Base-by-base conservation (phyloP, 2,888 invertebrate genomes). In the Nebria brevicollis region DNA sequence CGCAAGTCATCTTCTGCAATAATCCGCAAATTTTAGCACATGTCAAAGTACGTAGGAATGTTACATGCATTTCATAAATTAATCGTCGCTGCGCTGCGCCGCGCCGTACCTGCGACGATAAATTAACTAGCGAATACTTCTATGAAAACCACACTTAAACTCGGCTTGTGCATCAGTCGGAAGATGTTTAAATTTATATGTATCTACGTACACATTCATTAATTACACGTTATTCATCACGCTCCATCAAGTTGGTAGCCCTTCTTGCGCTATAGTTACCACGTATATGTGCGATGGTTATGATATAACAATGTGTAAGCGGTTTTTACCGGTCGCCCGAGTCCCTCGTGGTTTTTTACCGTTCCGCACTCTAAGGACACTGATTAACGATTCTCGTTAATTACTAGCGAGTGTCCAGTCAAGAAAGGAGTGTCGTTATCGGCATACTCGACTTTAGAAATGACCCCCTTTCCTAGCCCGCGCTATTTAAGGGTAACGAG, bases 301-400 rank as follows among this genome's bases (percentile, higher is more conserved):
- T 54, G 54, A 54, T 54, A 54, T 54, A 76, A 77, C 79, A 79
- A 79, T 79, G 74, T 54, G 54, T 54, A 54, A 75, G 74, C 20
- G 74, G 65, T 79, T 79, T 79, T 79, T 79, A 79, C 79, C 74
- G 79, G 79, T 7, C 65, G 72, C 10, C 68, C 54, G 54, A 54
- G 54, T 54, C 54, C 54, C 34, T 41, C 25, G 73, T 64, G 74
- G 78, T 79, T 79, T 79, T 54, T 79, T 79, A 79, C 68, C 43
- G 73, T 5, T 34, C 5, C 34, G 66, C 70, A 79, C 43, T 81
- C 75, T 72, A 76, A 81, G 75, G 80, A 76, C 80, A 76, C 80
- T 86, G 86, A 86, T 86, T 86, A 86, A 86, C 86, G 86, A 86
- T 85, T 83, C 82, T 84, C 86, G 86, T 86, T 86, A 86, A 86